Evolutionary conservation across 2,888 invertebrate species (phyloP).

Genomic region (Agriopis aurantiaria): DNA sequence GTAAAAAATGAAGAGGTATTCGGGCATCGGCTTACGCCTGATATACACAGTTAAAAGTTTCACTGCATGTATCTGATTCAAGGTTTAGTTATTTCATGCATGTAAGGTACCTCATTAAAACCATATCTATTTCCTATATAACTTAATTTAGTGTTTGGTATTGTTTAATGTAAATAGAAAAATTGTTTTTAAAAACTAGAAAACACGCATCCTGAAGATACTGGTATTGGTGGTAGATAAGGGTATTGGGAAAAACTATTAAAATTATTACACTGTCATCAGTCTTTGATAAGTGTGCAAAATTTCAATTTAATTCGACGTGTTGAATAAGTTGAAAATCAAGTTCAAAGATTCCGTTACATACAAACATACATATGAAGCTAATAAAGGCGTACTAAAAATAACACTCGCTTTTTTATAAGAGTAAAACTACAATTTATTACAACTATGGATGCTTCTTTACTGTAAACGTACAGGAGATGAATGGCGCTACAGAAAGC

Average conservation of each 20-base stretch:
- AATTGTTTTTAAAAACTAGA: too few species aligned
- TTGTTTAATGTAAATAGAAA: neutral
- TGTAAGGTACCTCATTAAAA: neutral
- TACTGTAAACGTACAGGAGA: conserved; percentile 50
- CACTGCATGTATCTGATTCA: conserved; percentile 54
- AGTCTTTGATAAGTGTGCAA: too few species aligned
- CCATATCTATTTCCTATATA: neutral
- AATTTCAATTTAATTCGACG: too few species aligned
- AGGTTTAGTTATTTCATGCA: neutral
- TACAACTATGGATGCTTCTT: conserved; percentile 43
- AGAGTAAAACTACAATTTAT: conserved; percentile 24
- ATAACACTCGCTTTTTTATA: neutral
- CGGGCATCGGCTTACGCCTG: conserved; percentile 70
- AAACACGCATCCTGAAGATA: too few species aligned
- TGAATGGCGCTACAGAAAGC: conserved; percentile 76
- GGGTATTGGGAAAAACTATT: too few species aligned
- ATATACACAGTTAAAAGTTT: conserved; percentile 60
- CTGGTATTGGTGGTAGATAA: too few species aligned
- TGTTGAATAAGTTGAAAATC: too few species aligned
- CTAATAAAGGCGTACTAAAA: too few species aligned
- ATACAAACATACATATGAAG: too few species aligned
- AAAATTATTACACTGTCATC: too few species aligned
- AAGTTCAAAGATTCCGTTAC: too few species aligned
- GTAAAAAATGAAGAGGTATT: conserved; percentile 74
- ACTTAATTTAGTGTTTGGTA: neutral